phyloP scores from a whole-genome alignment of 2,888 invertebrate genomes.

The Crioceris asparagi region DNA sequence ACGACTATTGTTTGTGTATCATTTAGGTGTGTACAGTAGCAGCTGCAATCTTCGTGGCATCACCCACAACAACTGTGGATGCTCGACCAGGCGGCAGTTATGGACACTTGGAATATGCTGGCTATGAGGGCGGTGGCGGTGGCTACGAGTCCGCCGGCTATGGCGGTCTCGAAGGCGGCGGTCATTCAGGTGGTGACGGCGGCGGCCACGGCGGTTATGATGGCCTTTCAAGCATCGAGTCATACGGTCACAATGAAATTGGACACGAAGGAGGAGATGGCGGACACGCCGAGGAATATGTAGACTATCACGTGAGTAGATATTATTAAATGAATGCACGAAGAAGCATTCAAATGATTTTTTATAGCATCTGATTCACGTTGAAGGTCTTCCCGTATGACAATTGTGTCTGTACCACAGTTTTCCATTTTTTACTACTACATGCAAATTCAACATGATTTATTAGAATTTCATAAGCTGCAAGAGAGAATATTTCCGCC shows the following conservation, averaged over 20 bases:
- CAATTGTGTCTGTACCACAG: too few species aligned
- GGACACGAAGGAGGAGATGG: constrained; percentile 18
- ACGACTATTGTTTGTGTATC: too few species aligned
- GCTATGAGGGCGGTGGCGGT: constrained; percentile 21
- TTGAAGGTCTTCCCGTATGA: too few species aligned
- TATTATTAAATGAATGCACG: too few species aligned
- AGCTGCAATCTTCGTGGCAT: constrained; percentile 31
- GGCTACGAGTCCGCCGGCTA: constrained; percentile 7
- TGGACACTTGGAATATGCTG: constrained; percentile 25
- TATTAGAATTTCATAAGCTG: too few species aligned
- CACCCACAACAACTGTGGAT: too few species aligned
- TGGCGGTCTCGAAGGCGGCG: constrained; percentile 10
- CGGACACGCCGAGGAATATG: constrained; percentile 24
- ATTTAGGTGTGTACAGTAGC: constrained; percentile 28
- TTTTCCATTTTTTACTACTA: too few species aligned
- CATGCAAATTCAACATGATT: too few species aligned
- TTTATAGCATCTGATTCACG: too few species aligned
- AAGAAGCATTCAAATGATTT: too few species aligned
- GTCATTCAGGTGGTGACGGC: constrained; percentile 15
- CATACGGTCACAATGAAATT: constrained; percentile 11
- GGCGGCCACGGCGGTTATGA: constrained; percentile 8
- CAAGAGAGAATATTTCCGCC: too few species aligned
- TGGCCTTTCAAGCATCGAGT: constrained; percentile 5
- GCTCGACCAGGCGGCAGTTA: constrained; percentile 31
- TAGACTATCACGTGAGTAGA: constrained; percentile 32